Evolutionary conservation across 2,888 invertebrate species (phyloP).

Genomic region (Lasioglossum leucozonium): DNA sequence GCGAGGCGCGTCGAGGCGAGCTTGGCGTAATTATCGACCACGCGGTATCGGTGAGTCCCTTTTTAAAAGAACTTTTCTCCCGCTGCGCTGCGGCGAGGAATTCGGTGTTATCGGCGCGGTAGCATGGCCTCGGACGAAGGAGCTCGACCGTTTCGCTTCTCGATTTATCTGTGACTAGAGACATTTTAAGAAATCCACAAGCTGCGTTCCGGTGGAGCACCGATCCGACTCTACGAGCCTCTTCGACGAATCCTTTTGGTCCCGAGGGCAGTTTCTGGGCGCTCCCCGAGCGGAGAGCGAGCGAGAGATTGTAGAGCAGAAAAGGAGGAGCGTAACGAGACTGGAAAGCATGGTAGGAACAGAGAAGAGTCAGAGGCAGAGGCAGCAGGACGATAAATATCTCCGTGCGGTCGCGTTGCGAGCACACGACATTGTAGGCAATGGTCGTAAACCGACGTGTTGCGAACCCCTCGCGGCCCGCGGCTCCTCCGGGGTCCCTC

Average conservation of each 20-base stretch:
- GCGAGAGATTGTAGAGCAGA: background rate
- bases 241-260: background rate
- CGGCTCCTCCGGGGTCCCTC: constrained; percentile 56
- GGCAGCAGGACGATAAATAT: constrained; percentile 78
- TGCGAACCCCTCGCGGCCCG: constrained; percentile 49
- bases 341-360: background rate
- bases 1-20: constrained; percentile 1
- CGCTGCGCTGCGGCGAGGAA: constrained; percentile 29
- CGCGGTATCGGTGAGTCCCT: constrained; percentile 59
- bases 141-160: constrained; percentile 23
- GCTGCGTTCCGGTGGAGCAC: background rate
- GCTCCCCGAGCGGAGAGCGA: background rate
- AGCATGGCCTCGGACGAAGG: background rate
- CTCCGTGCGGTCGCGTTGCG: constrained; percentile 70
- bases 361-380: constrained; percentile 10
- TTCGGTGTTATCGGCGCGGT: constrained; percentile 52
- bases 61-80: constrained; percentile 27
- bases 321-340: constrained; percentile 16
- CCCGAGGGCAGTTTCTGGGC: background rate
- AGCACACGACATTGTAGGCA: constrained; percentile 77
- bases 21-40: constrained; percentile 39
- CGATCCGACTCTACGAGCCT: background rate
- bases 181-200: background rate
- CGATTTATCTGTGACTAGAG: constrained; percentile 26
- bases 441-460: constrained; percentile 77